phyloP scores from a whole-genome alignment of 2,113 vertebrate species.

The Psephotus haematonotus region DNA sequence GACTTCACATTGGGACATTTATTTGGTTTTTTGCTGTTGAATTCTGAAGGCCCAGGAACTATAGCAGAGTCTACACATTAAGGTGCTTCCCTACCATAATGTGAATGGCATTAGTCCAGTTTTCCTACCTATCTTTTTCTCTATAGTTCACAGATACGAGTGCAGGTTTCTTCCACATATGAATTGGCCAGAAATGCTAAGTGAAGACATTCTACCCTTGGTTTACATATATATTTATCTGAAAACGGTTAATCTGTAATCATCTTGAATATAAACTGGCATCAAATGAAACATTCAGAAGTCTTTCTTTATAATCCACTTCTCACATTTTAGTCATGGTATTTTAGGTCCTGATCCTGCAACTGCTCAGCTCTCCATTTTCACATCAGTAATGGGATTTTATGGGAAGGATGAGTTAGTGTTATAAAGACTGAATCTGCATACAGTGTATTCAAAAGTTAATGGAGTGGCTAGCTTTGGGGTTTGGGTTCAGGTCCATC shows the following conservation, averaged over 20 bases:
- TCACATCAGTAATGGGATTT: conserved; percentile 55
- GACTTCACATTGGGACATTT: not conserved
- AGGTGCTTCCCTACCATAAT: not conserved
- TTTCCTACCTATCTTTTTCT: not conserved
- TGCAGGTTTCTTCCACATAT: not conserved
- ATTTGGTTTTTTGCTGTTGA: not conserved
- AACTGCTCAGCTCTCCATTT: conserved; percentile 39
- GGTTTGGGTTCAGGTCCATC: conserved; percentile 53
- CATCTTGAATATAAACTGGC: conserved; percentile 26
- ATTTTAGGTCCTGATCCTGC: conserved; percentile 42
- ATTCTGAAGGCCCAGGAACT: not conserved
- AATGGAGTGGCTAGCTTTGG: conserved; percentile 49
- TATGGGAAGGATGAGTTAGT: conserved; percentile 31
- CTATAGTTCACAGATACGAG: not conserved
- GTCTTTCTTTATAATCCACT: conserved; percentile 43
- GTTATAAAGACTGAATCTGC: conserved; percentile 37
- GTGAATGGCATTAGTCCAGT: not conserved
- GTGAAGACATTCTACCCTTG: not conserved
- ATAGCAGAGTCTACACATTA: not conserved
- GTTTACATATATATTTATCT: conserved; percentile 33
- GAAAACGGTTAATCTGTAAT: conserved; percentile 48
- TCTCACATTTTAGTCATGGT: conserved; percentile 43
- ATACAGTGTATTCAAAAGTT: conserved; percentile 5
- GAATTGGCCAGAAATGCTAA: not conserved
- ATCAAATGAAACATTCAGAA: conserved; percentile 40